These are phyloP conservation scores for Pachyramphus minor DNA, from an alignment of 2,113 vertebrate genomes.

Conservation along the genomic window DNA sequence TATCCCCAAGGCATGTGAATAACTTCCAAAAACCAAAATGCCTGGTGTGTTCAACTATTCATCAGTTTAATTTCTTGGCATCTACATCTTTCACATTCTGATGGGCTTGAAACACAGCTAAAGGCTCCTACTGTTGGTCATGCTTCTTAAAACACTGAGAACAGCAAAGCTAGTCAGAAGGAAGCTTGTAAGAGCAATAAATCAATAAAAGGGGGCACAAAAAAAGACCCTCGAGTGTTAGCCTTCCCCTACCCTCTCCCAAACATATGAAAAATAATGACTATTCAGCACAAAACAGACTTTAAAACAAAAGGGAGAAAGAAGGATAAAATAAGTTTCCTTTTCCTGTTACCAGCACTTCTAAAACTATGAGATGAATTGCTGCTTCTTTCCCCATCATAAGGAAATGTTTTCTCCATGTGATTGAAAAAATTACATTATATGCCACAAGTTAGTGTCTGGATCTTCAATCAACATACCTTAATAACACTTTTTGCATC, in stretches of 20 bases:
- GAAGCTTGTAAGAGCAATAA: neutral
- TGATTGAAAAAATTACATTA: neutral
- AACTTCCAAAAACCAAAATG: neutral
- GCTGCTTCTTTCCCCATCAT: neutral
- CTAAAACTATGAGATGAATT: neutral
- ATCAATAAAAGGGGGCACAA: neutral
- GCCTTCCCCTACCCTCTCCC: neutral
- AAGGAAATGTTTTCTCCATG: neutral
- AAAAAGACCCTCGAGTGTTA: neutral
- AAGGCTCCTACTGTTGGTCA: neutral
- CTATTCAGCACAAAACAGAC: neutral
- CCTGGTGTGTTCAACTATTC: neutral
- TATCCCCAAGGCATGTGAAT: neutral
- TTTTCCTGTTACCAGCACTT: neutral
- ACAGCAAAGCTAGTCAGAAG: neutral
- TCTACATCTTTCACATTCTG: neutral
- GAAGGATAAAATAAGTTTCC: neutral
- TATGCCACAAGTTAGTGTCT: neutral
- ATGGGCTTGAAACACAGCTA: neutral
- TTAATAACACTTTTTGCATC: neutral
- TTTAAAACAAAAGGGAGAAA: neutral
- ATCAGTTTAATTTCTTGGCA: neutral
- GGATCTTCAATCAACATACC: neutral
- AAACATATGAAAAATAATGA: neutral
- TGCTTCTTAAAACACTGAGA: neutral